A percentile compares a stretch with the other conserved stretches of the same genome.
Evolutionary conservation across 2,113 vertebrate genomes (phyloP).

Genomic region (Cardinalis cardinalis): DNA sequence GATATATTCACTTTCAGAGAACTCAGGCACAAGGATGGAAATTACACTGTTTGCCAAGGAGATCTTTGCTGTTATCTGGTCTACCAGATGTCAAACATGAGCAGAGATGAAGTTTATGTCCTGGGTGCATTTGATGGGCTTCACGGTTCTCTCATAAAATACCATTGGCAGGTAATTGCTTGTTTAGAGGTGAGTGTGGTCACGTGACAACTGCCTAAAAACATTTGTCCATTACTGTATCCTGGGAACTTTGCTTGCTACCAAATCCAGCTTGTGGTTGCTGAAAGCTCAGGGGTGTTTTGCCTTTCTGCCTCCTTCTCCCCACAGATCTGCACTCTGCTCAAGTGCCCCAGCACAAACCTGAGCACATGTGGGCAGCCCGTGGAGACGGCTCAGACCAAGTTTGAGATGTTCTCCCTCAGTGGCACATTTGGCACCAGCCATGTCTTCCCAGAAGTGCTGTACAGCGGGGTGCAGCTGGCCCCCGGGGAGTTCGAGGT

Average conservation of each 20-base stretch:
- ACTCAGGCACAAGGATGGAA: slow-evolving; percentile 39
- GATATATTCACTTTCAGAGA: slow-evolving; percentile 68
- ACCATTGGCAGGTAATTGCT: slow-evolving; percentile 68
- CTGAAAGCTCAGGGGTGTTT: neutral
- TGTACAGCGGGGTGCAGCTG: slow-evolving; percentile 66
- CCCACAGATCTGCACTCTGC: slow-evolving; percentile 59
- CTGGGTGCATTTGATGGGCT: slow-evolving; percentile 68
- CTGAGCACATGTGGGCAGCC: slow-evolving; percentile 50
- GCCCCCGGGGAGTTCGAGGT: slow-evolving; percentile 71
- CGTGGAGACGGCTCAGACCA: slow-evolving; percentile 37
- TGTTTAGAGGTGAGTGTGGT: neutral
- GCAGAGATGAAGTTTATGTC: slow-evolving; percentile 56
- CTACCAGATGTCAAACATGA: slow-evolving; percentile 59
- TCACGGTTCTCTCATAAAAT: slow-evolving; percentile 61
- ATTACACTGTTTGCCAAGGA: slow-evolving; percentile 68
- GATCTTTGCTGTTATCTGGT: slow-evolving; percentile 66
- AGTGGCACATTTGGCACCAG: slow-evolving; percentile 69
- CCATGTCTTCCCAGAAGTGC: slow-evolving; percentile 73
- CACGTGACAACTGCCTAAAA: neutral
- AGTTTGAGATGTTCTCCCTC: slow-evolving; percentile 72
- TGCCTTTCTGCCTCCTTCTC: neutral
- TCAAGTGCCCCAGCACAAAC: slow-evolving; percentile 61
- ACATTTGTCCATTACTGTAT: neutral
- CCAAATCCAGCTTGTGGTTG: neutral
- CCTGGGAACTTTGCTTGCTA: neutral